Evolutionary conservation across 2,113 vertebrate genomes (phyloP), one percentile per base, ranked within the genome.

Genomic region (Amphiprion ocellaris): DNA sequence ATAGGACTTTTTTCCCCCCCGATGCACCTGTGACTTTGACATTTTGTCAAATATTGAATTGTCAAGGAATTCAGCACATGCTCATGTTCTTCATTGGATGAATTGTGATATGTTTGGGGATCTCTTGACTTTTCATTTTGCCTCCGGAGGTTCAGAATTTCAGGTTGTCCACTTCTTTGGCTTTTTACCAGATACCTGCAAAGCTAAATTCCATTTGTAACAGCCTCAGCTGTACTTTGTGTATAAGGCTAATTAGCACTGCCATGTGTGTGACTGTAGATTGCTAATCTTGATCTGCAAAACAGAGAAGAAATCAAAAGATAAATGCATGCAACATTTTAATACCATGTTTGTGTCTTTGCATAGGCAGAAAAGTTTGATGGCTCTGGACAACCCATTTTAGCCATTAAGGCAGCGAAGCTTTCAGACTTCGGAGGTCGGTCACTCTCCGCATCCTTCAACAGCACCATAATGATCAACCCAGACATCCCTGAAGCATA

Each of bases 351-450:
- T 8, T 84, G n/a, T 33, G 50, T 46, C 64, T 59, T 70, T 68
- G 19, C 74, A 5, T 67, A 99, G 98, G 98, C 98, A 49, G 97
- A 99, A 83, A 96, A 90, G 68, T 99, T 99, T 90, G 97, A 99
- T 61, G 97, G 97, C n/a, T 94, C 96, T 8, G 94, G 95, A 74
- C 96, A 98, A 77, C 98, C 98, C 4, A 93, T 99, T 75, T 2
- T 99, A 77, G 98, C 98, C 73, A 96, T 99, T 80, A 99, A 96
- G 91, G 97, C 95, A 71, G 98, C 96, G n/a, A 91, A 96, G 67
- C 94, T 99, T 39, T 99, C 98, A 6, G 98, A 99, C 88, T 99
- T 96, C 17, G 97, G 98, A 62, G 98, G 98, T n/a, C 94, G 97
- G 39, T 99, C 97, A 28, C 95, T 99, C 37, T 98, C 97, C 0